Base-by-base conservation (phyloP, 1,140 invertebrate species). In the Meloidogyne exigua region DNA sequence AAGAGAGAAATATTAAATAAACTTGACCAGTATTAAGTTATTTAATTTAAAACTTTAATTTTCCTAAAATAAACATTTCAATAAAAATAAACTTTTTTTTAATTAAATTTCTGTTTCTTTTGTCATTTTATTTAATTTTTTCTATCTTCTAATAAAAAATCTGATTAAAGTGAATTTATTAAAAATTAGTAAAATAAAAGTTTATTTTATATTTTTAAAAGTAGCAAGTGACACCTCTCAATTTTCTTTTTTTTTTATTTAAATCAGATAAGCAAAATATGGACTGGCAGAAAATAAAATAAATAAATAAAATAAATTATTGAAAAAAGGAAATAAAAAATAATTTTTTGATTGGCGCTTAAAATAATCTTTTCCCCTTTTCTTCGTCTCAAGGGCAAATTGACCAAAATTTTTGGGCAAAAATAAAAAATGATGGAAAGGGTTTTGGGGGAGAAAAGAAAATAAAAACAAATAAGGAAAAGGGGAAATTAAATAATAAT, bases 251-350 rank as follows among this genome's bases (percentile, higher is more conserved):
- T n/a, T n/a, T n/a, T 21, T 57, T 49, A 18, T 49, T 57, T 0
- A 57, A 57, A 57, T 57, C 49, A 57, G 49, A 57, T 57, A 57
- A 57, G 42, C 49, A 57, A 57, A 57, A 57, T 28, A 68, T 32
- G 36, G 68, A 57, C 36, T 70, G 68, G 62, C n/a, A n/a, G n/a
- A n/a, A n/a, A n/a, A n/a, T 21, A 68, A 26, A 70, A 44, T 26
- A 70, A 44, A 70, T 70, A 39, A 62, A 39, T 70, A 44, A 70
- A 44, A n/a, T n/a, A n/a, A n/a, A n/a, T n/a, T n/a, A n/a, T 39
- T n/a, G n/a, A n/a, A 57, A 18, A 26, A 3, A 18, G 21, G 39
- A 26, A 70, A 44, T 39, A n/a, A 57, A 57, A 57, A 57, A 57
- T n/a, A 57, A 57, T 15, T 15, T 57, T 57, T 57, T 57, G 49